These are phyloP conservation scores for Haliaeetus leucogaster DNA, from an alignment of 2,113 vertebrate species.

Conservation along the genomic window DNA sequence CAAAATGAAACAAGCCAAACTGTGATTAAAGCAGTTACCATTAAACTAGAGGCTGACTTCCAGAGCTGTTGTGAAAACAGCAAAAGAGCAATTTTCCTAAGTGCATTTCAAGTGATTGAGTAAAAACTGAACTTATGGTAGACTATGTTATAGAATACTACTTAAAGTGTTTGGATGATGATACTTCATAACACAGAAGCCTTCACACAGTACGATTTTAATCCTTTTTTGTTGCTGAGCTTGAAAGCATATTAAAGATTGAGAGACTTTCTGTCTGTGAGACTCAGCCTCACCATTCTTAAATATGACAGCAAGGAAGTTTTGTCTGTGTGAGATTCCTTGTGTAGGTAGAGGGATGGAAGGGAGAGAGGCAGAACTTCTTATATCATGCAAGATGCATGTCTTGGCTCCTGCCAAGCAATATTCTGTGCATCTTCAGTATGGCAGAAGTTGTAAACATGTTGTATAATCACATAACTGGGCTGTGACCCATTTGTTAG, in stretches of 20 bases:
- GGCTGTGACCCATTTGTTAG: constrained; percentile 60
- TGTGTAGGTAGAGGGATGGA: background rate
- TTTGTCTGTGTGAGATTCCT: background rate
- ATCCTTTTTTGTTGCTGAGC: constrained; percentile 9
- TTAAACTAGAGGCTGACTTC: constrained; percentile 62
- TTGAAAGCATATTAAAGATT: background rate
- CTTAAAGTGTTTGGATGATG: constrained; percentile 58
- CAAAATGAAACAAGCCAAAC: constrained; percentile 65
- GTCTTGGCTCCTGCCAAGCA: constrained; percentile 45
- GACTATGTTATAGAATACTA: constrained; percentile 45
- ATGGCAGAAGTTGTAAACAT: constrained; percentile 35
- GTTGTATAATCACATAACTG: constrained; percentile 41
- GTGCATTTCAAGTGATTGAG: constrained; percentile 67
- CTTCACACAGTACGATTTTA: constrained; percentile 34
- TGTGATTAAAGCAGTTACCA: constrained; percentile 68
- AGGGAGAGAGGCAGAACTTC: background rate
- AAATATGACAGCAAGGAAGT: background rate
- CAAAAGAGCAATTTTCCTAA: constrained; percentile 71
- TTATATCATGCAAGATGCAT: background rate
- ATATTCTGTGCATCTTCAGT: constrained; percentile 37
- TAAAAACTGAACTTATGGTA: constrained; percentile 61
- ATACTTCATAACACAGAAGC: constrained; percentile 55
- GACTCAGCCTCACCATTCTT: background rate
- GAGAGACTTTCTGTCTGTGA: background rate
- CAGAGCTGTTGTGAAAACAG: constrained; percentile 67